Evolutionary conservation across 2,888 invertebrate species (phyloP).

Genomic region (Eristalis pertinax): DNA sequence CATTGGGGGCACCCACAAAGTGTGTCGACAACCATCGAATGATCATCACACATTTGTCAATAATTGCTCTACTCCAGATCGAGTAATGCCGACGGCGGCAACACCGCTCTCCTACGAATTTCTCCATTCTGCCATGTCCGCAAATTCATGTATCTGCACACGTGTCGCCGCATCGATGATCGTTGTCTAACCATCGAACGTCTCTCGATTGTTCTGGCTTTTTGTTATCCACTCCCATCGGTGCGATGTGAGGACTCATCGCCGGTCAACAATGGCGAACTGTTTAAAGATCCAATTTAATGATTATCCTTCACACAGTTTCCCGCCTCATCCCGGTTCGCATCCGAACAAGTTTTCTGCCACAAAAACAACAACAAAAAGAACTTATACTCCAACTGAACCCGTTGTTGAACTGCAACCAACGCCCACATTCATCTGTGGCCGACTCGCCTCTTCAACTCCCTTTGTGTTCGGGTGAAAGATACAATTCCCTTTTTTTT

Average conservation of each 20-base stretch:
- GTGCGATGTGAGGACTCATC: not conserved
- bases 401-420: constrained; percentile 3
- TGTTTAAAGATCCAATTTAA: not conserved
- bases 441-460: not conserved
- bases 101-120: too few relatives aligned
- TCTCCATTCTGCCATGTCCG: too few relatives aligned
- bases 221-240: not conserved
- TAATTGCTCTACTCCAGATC: too few relatives aligned
- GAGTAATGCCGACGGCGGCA: too few relatives aligned
- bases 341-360: not conserved
- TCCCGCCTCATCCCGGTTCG: too few relatives aligned
- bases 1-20: too few relatives aligned
- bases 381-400: not conserved
- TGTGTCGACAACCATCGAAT: too few relatives aligned
- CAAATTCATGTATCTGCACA: too few relatives aligned
- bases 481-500: not conserved
- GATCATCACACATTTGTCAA: too few relatives aligned
- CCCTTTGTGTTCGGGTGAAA: not conserved
- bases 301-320: constrained; percentile 3
- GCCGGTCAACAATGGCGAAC: not conserved
- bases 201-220: not conserved
- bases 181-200: not conserved
- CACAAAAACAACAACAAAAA: not conserved
- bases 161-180: too few relatives aligned
- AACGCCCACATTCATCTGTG: constrained; percentile 5